Percentiles rank a stretch among this genome's conserved stretches.
Evolutionary conservation across 2,113 vertebrate genomes (phyloP).

Genomic region (Daphoenositta chrysoptera): DNA sequence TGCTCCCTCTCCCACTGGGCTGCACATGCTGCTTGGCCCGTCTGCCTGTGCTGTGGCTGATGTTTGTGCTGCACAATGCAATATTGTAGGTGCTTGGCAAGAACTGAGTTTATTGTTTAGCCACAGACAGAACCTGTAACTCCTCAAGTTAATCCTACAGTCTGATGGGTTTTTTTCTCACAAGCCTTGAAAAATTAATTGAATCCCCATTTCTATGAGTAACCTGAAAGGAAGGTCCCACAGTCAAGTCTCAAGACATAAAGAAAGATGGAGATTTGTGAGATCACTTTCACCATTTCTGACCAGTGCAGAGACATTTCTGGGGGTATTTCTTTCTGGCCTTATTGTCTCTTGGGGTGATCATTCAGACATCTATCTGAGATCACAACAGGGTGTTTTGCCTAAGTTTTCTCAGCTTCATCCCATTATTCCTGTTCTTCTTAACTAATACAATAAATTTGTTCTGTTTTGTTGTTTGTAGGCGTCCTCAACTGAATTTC

Average conservation of each 20-base stretch:
- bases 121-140: neutral
- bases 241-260: neutral
- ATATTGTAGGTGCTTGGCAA: neutral
- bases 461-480: neutral
- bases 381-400: neutral
- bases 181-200: neutral
- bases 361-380: neutral
- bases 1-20: neutral
- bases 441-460: neutral
- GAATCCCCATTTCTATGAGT: neutral
- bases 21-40: rapidly evolving
- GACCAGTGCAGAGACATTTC: neutral
- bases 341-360: neutral
- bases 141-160: neutral
- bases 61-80: neutral
- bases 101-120: neutral
- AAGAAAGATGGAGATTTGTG: rapidly evolving
- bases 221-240: neutral
- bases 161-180: neutral
- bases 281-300: neutral
- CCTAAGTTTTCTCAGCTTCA: neutral
- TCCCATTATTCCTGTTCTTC: neutral
- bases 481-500: neutral
- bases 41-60: neutral
- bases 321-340: neutral